Base-by-base conservation (phyloP, 2,113 vertebrate species). In the Saguinus imperator region DNA sequence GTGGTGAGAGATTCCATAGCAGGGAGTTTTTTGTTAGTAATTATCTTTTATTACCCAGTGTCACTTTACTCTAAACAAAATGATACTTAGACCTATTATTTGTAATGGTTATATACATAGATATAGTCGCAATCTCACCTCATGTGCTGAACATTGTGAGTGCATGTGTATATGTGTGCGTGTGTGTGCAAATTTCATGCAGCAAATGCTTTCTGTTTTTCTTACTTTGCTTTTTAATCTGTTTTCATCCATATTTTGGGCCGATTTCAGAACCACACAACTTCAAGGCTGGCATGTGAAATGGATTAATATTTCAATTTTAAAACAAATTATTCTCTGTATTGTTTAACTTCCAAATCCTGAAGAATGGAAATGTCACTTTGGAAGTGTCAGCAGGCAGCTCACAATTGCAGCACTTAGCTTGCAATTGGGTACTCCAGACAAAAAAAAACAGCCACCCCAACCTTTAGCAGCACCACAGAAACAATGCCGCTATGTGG, bases 111-210 rank as follows among this genome's bases (percentile, higher is more conserved):
- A 27, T 57, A 64, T 27, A 8, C n/a, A 27, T 8, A 7, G 13
- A 16, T 37, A 27, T 0, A 68, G 25, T 25, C 66, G 45, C 0
- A 92, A 1, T 66, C 45, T 88, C 20, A 5, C 20, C 25, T 23
- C 2, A 37, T n/a, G 21, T 3, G 6, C 3, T 37, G 73, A 81
- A 57, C 0, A 21, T 14, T 8, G 12, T 1, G 3, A n/a, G 1
- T 35, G 23, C 4, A 27, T 21, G n/a, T 50, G 13, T 70, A 2
- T n/a, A 1, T n/a, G 1, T 29, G 83, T 29, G 12, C 1, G 2
- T 13, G 32, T 40, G 9, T 35, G 4, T 10, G 25, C 18, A 82
- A 12, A 10, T n/a, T 43, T 11, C 18, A 68, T 23, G 1, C 27
- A 27, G 16, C n/a, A 55, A 72, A 40, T 52, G 14, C 9, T 68